These are phyloP conservation scores for Heliconius charithonia DNA, from an alignment of 2,888 invertebrate species.

Conservation along the genomic window DNA sequence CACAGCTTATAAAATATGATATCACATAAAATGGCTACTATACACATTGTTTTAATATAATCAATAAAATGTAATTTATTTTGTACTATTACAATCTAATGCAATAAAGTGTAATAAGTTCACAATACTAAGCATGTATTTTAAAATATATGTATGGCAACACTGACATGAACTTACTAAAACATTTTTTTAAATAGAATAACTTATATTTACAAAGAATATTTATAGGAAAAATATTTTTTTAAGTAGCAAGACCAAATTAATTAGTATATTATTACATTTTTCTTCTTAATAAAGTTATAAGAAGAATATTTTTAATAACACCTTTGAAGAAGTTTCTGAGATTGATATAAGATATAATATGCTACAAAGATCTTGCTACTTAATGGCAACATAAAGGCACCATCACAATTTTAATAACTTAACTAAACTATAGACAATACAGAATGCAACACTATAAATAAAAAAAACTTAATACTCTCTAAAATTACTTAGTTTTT, in stretches of 20 bases:
- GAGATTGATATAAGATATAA: not conserved
- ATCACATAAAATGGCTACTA: conserved; percentile 13
- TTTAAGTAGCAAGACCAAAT: not conserved
- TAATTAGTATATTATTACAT: not conserved
- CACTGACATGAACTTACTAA: conserved; percentile 26
- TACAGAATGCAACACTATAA: conserved; percentile 16
- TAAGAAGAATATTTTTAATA: not conserved
- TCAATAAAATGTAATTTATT: not conserved
- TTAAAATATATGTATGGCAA: conserved; percentile 29
- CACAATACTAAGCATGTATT: conserved; percentile 34
- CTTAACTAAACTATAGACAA: conserved; percentile 35
- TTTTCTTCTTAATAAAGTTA: not conserved
- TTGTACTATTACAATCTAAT: conserved; percentile 13
- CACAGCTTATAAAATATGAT: not conserved
- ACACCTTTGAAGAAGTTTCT: not conserved
- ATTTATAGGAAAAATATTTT: not conserved
- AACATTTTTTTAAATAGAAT: conserved; percentile 11
- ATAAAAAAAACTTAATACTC: too few relatives aligned
- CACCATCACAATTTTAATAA: conserved; percentile 39
- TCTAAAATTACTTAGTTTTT: too few relatives aligned
- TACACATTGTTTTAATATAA: not conserved
- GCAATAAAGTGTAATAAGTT: not conserved
- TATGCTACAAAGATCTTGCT: conserved; percentile 3
- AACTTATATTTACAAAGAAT: conserved; percentile 38
- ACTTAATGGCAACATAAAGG: conserved; percentile 15